Evolutionary conservation across 1,140 invertebrate species (phyloP), one percentile per base, ranked within the genome.

Genomic region (Neuroterus valhalla): DNA sequence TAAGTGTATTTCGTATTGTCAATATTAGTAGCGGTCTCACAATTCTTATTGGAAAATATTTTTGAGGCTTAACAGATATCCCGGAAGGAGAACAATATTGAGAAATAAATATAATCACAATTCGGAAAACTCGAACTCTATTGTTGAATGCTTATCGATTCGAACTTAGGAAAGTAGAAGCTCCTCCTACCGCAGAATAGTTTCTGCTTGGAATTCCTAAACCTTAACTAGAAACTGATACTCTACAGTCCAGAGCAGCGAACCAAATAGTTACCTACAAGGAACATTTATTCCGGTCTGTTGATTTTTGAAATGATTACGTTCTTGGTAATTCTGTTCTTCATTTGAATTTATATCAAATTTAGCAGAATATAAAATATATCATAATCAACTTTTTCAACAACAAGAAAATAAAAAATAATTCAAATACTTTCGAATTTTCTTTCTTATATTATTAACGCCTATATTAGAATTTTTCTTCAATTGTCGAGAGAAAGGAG

Each of bases 201-300:
- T 62, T 62, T 62, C 23, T 26, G 55, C 55, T 62, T 62, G 55
- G 55, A 62, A 62, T 62, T 62, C 31, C 14, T 15, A 12, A 62
- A 26, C 31, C 31, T 62, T 15, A 62, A 62, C 55, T 62, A 15
- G 55, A n/a, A 62, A 62, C 55, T 62, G 55, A 62, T 31, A 62
- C 31, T 62, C 15, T 31, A 26, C 55, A 62, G 55, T 62, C 55
- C 31, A 62, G 26, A 62, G 23, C 55, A 31, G 23, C 21, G 31
- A 62, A 62, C 23, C 55, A 62, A 62, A 62, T 38, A 31, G 55
- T 62, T 62, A 62, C 11, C 23, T 26, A 38, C 31, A 26, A 62
- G 23, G 12, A 62, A 62, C 14, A 62, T 62, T n/a, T 31, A 38
- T 38, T 26, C 31, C 26, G 31, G 26, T 62, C 26, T 31, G 26